phyloP scores from a whole-genome alignment of 2,113 vertebrate species.

The Cavia porcellus region DNA sequence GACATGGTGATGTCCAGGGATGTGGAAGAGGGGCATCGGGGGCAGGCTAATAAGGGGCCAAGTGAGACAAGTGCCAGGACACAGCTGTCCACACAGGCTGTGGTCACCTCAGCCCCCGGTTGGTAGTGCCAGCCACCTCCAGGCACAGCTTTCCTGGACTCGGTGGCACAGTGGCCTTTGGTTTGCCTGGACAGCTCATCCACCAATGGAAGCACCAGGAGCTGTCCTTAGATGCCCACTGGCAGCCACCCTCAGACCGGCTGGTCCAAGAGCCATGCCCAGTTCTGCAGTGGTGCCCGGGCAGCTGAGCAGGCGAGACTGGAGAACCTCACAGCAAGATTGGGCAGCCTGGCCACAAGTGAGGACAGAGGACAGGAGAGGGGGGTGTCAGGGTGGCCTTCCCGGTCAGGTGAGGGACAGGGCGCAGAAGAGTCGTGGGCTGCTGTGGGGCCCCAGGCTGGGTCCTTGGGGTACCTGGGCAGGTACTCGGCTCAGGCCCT shows the following conservation, averaged over 20 bases:
- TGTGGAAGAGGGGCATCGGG: neutral
- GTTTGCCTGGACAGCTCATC: neutral
- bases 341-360: no score
- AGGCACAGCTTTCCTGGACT: neutral
- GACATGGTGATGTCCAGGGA: neutral
- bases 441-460: neutral
- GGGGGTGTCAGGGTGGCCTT: neutral
- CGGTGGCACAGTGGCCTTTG: neutral
- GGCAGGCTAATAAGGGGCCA: neutral
- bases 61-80: neutral
- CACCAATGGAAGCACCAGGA: neutral
- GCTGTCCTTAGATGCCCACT: neutral
- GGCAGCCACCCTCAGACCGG: neutral
- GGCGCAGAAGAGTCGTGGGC: neutral
- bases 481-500: neutral
- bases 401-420: neutral
- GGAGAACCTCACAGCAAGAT: no score
- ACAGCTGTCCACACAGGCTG: neutral
- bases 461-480: neutral
- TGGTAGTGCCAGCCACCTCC: neutral
- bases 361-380: neutral
- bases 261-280: neutral
- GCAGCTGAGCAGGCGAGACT: neutral
- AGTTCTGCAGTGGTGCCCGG: neutral
- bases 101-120: rapidly evolving